Conservation (phyloP, 92 coral and sea anemone species). For the Phenganax marumi region DNA sequence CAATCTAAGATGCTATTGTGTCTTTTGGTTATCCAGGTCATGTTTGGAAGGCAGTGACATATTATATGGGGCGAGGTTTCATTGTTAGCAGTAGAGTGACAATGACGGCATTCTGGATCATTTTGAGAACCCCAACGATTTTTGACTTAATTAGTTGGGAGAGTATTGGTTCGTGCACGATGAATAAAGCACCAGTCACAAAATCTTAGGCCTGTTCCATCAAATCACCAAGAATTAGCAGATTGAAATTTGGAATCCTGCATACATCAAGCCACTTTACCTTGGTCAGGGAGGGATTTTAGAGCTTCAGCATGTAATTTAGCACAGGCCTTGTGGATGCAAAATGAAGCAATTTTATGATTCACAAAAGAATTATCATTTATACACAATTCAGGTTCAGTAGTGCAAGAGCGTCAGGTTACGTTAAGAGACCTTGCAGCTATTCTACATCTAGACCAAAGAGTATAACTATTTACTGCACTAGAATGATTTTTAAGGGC, state of each 20-base stretch:
- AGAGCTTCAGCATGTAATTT: background rate
- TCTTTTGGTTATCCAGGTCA: background rate
- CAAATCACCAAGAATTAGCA: background rate
- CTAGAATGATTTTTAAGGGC: too few relatives aligned
- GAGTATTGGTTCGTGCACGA: background rate
- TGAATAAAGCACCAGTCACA: conserved; percentile 18
- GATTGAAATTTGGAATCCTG: background rate
- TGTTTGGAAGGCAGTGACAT: conserved; percentile 22
- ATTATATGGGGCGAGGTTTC: conserved; percentile 15
- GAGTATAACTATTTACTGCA: too few relatives aligned
- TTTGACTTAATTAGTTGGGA: conserved; percentile 3
- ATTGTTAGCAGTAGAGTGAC: background rate
- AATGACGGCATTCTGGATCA: background rate
- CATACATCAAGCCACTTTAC: conserved; percentile 19
- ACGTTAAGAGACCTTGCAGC: background rate
- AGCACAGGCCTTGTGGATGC: background rate
- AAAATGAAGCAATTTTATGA: background rate
- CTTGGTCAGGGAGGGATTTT: too few relatives aligned
- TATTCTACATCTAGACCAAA: background rate
- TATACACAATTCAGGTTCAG: too few relatives aligned
- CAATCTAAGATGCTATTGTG: background rate
- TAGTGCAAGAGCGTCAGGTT: background rate
- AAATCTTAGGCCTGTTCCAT: background rate
- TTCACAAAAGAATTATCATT: too few relatives aligned
- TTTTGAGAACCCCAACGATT: conserved; percentile 3